Base-by-base conservation (phyloP, 2,113 vertebrate species). In the Furnarius figulus region DNA sequence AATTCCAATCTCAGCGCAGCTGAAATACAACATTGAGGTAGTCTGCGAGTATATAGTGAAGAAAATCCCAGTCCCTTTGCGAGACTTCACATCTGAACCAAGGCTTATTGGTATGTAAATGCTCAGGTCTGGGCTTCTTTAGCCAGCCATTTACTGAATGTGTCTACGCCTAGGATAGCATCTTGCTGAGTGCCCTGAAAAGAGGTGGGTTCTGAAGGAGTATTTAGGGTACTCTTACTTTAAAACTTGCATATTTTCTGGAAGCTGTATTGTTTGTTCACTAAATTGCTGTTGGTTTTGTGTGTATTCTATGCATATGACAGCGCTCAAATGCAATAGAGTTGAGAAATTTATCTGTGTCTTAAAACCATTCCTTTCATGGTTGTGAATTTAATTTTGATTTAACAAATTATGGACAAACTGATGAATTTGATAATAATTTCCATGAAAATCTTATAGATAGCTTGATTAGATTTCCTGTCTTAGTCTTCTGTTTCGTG, bases 21-120 rank as follows among this genome's bases (percentile, higher is more conserved):
- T 99, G 46, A 99, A 99, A 82, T 99, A 99, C 96, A 99, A 99
- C 98, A 99, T 99, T 76, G 99, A 99, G 98, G 99, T 99, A 76
- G 99, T 99, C 70, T 99, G 99, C 6, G 99, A 99, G 93, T 99
- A 99, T 96, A 99, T 99, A 94, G 99, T 99, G 88, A 99, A 99
- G 93, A 99, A 99, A 98, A 99, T 99, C 96, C 99, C 99, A 0
- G 99, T 99, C 62, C 99, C 99, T 61, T 35, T 99, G 86, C 98
- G 99, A 97, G 99, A 99, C 97, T 99, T 99, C 97, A 99, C 95
- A n/a, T 99, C 99, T 14, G 99, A 99, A 89, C 99, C 99, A 11
- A 98, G 99, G 59, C 99, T 99, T 89, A 99, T 99, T 68, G 99
- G 99, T 99, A 96, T 81, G 98, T 96, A 65, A 56, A 14, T 61